These are phyloP conservation scores for Magallana gigas DNA, from an alignment of 1,140 invertebrate genomes.

Conservation along the genomic window DNA sequence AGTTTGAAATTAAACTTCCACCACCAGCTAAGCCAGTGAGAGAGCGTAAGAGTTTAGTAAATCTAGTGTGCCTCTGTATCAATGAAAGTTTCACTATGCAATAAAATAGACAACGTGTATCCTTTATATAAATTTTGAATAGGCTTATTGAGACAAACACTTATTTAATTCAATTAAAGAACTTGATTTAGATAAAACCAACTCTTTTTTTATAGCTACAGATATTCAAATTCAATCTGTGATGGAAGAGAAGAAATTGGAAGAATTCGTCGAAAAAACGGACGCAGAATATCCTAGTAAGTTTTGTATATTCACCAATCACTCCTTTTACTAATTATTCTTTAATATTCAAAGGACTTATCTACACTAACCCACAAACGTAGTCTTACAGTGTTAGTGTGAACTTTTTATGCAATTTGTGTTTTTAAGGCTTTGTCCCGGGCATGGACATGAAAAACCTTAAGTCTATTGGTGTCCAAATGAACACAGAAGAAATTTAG, in stretches of 20 bases:
- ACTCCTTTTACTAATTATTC: too few species aligned
- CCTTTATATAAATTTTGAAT: too few species aligned
- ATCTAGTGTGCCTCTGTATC: too few species aligned
- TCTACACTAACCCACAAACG: too few species aligned
- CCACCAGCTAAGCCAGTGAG: background rate
- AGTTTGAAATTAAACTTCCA: background rate
- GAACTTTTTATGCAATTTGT: background rate
- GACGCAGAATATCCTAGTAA: background rate
- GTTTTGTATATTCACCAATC: background rate
- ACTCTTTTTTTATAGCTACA: background rate
- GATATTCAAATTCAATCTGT: background rate
- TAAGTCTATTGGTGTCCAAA: background rate
- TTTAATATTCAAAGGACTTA: too few species aligned
- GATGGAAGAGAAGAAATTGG: background rate
- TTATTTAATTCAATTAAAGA: too few species aligned
- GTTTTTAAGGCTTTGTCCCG: background rate
- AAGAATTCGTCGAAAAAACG: conserved; percentile 9
- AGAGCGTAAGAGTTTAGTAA: background rate
- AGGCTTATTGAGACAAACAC: too few species aligned
- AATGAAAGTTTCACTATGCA: too few species aligned
- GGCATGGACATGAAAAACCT: conserved; percentile 15
- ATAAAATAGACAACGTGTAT: too few species aligned
- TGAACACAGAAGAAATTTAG: background rate
- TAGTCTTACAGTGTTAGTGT: too few species aligned
- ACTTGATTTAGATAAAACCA: too few species aligned